Percentiles rank a stretch among this genome's conserved stretches.
phyloP scores from a whole-genome alignment of 2,888 invertebrate species.

The Drosophila silvestris region DNA sequence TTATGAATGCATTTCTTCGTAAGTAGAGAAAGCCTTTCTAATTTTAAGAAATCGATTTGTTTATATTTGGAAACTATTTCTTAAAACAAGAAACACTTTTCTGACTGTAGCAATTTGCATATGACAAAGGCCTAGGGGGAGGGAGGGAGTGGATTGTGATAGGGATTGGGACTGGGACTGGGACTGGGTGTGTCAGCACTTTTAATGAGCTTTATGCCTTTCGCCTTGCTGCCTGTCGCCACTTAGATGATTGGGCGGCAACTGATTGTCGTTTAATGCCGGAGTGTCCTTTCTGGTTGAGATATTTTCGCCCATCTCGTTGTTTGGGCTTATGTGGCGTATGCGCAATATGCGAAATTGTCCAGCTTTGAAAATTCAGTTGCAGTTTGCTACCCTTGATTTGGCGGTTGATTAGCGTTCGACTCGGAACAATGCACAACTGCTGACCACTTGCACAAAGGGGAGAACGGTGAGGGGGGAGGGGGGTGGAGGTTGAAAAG shows the following conservation, averaged over 20 bases:
- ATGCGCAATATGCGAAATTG: constrained; percentile 41
- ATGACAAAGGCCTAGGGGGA: constrained; percentile 2
- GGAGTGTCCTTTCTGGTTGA: background rate
- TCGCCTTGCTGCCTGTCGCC: constrained; percentile 4
- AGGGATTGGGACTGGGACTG: background rate
- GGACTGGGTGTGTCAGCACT: background rate
- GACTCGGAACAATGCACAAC: constrained; percentile 56
- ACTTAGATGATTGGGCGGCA: constrained; percentile 37
- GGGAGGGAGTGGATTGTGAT: background rate
- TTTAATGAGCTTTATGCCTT: constrained; percentile 41
- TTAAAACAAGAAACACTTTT: background rate
- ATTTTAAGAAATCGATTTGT: background rate
- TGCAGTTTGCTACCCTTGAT: constrained; percentile 23
- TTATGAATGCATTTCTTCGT: too few relatives aligned
- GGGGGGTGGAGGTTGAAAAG: constrained; percentile 6
- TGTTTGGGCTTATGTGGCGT: constrained; percentile 35
- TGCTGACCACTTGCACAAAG: constrained; percentile 8
- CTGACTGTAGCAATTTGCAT: constrained; percentile 52
- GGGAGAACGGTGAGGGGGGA: background rate
- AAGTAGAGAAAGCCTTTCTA: background rate
- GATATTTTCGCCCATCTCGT: background rate
- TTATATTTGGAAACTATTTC: background rate
- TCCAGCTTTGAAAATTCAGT: constrained; percentile 3
- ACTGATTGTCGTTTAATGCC: constrained; percentile 52
- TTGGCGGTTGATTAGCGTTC: constrained; percentile 60